Percentiles rank a stretch among this genome's conserved stretches.
Evolutionary conservation across 2,113 vertebrate genomes (phyloP).

Genomic region (Lipophrys pholis): DNA sequence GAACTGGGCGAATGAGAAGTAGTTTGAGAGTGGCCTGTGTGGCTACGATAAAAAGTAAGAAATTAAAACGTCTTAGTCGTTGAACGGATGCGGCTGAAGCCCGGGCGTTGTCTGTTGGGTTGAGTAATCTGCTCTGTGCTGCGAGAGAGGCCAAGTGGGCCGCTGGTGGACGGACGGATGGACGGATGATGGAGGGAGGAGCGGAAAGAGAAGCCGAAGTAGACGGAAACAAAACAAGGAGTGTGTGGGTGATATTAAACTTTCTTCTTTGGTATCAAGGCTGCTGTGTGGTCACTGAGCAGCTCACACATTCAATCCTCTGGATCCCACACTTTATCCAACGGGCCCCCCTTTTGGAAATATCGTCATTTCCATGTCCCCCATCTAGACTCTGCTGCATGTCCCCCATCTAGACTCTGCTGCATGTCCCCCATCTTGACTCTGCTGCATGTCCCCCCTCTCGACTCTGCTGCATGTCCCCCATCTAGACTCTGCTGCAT

Average conservation of each 20-base stretch:
- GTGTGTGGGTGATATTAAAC: conserved; percentile 57
- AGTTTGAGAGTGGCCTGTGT: conserved; percentile 78
- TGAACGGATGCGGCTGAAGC: conserved; percentile 49
- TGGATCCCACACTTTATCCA: too few species aligned
- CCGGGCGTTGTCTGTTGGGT: conserved; percentile 40
- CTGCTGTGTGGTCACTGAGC: conserved; percentile 66
- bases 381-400: too few species aligned
- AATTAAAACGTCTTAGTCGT: conserved; percentile 80
- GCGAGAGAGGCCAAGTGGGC: conserved; percentile 40
- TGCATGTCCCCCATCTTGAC: too few species aligned
- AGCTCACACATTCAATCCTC: background rate
- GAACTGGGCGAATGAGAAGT: conserved; percentile 72
- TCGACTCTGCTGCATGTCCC: too few species aligned
- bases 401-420: too few species aligned
- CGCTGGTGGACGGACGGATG: conserved; percentile 28
- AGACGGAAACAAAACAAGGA: background rate
- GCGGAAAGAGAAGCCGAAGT: conserved; percentile 5
- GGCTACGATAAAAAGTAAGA: conserved; percentile 82
- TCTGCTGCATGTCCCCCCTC: too few species aligned
- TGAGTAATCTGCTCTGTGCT: conserved; percentile 74
- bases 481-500: too few species aligned
- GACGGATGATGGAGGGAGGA: background rate
- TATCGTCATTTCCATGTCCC: too few species aligned
- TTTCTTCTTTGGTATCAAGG: conserved; percentile 29
- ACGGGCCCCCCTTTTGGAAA: too few species aligned